These are phyloP conservation scores for Corella eumyota DNA, from an alignment of 23 tunicate species.

Conservation along the genomic window DNA sequence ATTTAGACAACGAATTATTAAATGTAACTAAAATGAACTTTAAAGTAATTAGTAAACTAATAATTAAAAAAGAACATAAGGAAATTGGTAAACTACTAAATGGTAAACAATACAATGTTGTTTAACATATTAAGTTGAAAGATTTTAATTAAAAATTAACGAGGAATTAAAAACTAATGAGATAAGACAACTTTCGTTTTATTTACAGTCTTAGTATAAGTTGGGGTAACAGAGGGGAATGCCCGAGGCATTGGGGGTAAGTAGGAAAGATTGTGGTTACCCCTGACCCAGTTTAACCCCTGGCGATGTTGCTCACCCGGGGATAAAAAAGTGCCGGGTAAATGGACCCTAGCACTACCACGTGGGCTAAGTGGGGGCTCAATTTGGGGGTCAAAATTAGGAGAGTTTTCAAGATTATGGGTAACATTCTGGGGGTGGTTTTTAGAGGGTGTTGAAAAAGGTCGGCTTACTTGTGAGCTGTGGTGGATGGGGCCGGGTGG, in stretches of 20 bases:
- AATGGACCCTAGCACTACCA: slow-evolving; percentile 29
- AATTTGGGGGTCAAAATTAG: slow-evolving; percentile 8
- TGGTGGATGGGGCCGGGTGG: slow-evolving; percentile 27
- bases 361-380: slow-evolving; percentile 19
- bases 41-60: too few species aligned
- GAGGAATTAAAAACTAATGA: too few species aligned
- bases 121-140: too few species aligned
- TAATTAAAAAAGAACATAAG: too few species aligned
- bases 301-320: slow-evolving; percentile 66
- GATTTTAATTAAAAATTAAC: too few species aligned
- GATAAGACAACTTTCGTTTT: not conserved
- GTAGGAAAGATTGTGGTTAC: slow-evolving; percentile 52
- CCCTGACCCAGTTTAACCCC: slow-evolving; percentile 38
- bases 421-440: not conserved
- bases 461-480: slow-evolving; percentile 34
- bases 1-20: too few species aligned
- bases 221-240: slow-evolving; percentile 43
- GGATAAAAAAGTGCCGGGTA: slow-evolving; percentile 61
- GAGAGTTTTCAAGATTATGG: too few species aligned
- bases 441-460: not conserved
- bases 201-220: slow-evolving; percentile 1
- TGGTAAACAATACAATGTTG: too few species aligned
- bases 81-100: too few species aligned
- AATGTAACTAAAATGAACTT: too few species aligned
- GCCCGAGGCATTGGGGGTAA: slow-evolving; percentile 76